Evolutionary conservation across 2,113 vertebrate genomes (phyloP).

Genomic region (Malurus elegans): DNA sequence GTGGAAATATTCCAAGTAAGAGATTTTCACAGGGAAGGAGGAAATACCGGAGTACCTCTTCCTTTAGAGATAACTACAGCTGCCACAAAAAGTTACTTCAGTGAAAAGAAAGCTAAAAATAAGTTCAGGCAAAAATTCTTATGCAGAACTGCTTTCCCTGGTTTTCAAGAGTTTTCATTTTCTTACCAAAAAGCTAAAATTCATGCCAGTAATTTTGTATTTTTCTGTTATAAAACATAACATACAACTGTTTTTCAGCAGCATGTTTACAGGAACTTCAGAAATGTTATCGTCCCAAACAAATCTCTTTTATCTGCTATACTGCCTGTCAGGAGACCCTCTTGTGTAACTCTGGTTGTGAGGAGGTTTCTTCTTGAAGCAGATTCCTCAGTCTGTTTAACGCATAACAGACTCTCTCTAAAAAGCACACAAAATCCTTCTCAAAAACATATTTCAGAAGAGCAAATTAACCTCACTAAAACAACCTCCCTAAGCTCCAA

Average conservation of each 20-base stretch:
- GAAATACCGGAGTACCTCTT: background rate
- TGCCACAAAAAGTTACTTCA: background rate
- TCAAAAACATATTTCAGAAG: background rate
- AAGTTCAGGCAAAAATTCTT: background rate
- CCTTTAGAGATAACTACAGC: background rate
- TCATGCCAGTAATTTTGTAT: background rate
- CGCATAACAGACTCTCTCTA: background rate
- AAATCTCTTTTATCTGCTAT: background rate
- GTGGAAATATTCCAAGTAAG: background rate
- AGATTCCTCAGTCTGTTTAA: background rate
- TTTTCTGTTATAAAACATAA: background rate
- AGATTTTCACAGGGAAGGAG: background rate
- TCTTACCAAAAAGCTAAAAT: background rate
- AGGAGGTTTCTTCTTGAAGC: background rate
- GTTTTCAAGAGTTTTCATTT: background rate
- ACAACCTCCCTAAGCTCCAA: background rate
- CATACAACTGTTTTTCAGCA: background rate
- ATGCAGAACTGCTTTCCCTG: background rate
- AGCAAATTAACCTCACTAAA: background rate
- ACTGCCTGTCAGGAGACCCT: background rate
- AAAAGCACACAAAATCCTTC: background rate
- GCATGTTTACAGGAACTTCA: background rate
- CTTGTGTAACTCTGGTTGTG: background rate
- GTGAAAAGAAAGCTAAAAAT: slow-evolving; percentile 7
- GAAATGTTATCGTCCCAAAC: background rate